phyloP scores from a whole-genome alignment of 1,140 invertebrate species.

The Papilio dardanus region DNA sequence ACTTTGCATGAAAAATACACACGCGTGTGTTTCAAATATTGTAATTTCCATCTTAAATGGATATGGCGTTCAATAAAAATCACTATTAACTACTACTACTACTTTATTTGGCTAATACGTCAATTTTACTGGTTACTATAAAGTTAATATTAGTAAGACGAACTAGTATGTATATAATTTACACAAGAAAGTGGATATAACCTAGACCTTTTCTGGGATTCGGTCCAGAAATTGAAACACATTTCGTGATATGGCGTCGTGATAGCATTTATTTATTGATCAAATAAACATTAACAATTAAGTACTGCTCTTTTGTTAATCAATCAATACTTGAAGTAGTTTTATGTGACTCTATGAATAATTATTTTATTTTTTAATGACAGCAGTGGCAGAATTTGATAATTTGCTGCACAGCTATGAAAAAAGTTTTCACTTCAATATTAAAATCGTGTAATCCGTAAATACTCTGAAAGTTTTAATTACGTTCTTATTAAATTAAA shows the following conservation, averaged over 20 bases:
- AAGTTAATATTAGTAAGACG: no score
- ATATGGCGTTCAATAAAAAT: no score
- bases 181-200: background rate
- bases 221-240: conserved; percentile 5
- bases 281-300: background rate
- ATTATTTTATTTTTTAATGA: background rate
- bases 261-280: background rate
- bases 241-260: conserved; percentile 12
- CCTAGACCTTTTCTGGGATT: background rate
- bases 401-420: background rate
- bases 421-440: background rate
- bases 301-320: background rate
- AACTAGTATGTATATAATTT: no score
- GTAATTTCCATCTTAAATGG: no score
- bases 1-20: no score
- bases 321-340: no score
- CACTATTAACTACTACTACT: no score
- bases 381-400: background rate
- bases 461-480: conserved; percentile 2
- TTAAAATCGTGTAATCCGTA: background rate
- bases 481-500: conserved; percentile 5
- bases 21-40: no score
- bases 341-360: background rate
- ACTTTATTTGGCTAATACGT: no score
- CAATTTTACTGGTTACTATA: no score